phyloP scores from a whole-genome alignment of 2,888 invertebrate species.

The Cremastobaeus sp. region DNA sequence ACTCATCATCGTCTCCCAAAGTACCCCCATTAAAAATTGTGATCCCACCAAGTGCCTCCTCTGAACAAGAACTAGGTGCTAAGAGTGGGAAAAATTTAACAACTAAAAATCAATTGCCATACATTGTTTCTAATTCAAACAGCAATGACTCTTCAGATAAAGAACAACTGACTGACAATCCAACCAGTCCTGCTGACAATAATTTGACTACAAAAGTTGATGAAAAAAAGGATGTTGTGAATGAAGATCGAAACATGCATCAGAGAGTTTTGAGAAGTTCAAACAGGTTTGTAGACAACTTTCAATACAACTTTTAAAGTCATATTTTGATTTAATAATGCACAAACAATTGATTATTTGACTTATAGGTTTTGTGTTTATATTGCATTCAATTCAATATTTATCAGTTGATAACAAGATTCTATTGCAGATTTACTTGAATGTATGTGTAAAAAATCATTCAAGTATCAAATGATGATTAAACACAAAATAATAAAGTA shows the following conservation, averaged over 20 bases:
- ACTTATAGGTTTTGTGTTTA: no score
- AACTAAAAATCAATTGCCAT: constrained; percentile 83
- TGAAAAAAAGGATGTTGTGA: constrained; percentile 77
- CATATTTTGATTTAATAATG: no score
- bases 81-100: constrained; percentile 82
- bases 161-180: constrained; percentile 69
- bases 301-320: neutral
- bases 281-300: constrained; percentile 78
- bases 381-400: no score
- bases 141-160: constrained; percentile 79
- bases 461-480: no score
- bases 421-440: no score
- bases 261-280: constrained; percentile 85
- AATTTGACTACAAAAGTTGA: constrained; percentile 70
- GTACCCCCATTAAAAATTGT: constrained; percentile 98
- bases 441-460: no score
- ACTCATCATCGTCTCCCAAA: constrained; percentile 83
- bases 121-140: constrained; percentile 83
- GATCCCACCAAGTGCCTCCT: constrained; percentile 87
- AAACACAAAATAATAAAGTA: no score
- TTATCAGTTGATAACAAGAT: no score
- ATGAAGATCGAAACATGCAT: constrained; percentile 78
- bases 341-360: no score
- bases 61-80: constrained; percentile 81
- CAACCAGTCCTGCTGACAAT: constrained; percentile 76